Percentiles rank a stretch among this genome's conserved stretches.
Conservation (phyloP, 2,113 vertebrate species). For the Cyprinodon brontotheroides region DNA sequence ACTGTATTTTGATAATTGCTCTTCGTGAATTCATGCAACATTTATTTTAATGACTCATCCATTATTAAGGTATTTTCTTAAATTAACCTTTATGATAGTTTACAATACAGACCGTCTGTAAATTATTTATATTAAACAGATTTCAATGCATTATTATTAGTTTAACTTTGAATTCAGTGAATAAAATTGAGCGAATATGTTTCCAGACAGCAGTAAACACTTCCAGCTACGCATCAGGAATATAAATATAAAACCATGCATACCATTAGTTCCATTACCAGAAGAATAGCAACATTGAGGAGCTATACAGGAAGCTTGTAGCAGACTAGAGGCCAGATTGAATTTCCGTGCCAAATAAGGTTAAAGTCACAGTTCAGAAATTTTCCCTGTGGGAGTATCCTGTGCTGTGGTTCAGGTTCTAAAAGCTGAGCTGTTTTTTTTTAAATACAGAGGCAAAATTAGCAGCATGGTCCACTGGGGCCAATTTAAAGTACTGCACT, state of each 20-base stretch:
- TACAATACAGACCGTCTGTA: no score
- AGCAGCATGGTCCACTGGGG: not conserved
- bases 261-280: not conserved
- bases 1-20: no score
- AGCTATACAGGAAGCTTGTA: not conserved
- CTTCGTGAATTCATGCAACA: no score
- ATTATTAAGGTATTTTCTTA: no score
- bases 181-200: not conserved
- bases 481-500: not conserved
- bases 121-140: not conserved
- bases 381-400: not conserved
- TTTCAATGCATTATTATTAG: not conserved
- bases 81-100: no score
- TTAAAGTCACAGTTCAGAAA: not conserved
- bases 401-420: not conserved
- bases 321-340: not conserved
- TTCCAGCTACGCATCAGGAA: not conserved
- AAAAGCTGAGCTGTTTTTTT: not conserved
- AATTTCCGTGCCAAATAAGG: not conserved
- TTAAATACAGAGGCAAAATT: not conserved
- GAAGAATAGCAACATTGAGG: not conserved
- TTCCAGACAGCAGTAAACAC: not conserved
- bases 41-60: no score
- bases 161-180: not conserved
- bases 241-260: not conserved